phyloP scores from a whole-genome alignment of 2,888 invertebrate species.

The Plebejus melissa region DNA sequence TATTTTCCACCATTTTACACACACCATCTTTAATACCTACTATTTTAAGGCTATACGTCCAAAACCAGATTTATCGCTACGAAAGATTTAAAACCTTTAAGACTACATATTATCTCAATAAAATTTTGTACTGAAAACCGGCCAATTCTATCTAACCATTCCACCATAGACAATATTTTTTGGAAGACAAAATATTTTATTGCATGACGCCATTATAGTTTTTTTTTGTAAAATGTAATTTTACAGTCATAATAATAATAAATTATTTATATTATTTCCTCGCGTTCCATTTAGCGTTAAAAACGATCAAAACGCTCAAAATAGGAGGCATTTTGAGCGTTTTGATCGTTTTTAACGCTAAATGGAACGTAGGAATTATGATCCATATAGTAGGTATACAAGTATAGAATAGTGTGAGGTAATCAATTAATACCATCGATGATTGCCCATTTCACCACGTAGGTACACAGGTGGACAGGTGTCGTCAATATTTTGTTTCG shows the following conservation, averaged over 20 bases:
- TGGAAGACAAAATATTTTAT: constrained; percentile 30
- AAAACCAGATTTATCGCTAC: constrained; percentile 22
- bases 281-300: too few species aligned
- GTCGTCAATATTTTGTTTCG: constrained; percentile 71
- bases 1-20: not conserved
- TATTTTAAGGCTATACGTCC: constrained; percentile 17
- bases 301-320: too few species aligned
- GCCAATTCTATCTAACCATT: constrained; percentile 40
- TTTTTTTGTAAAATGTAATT: not conserved
- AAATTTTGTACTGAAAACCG: constrained; percentile 73
- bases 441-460: constrained; percentile 33
- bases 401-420: not conserved
- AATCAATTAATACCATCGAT: not conserved
- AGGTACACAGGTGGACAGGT: constrained; percentile 56
- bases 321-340: too few species aligned
- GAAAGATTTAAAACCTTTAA: constrained; percentile 36
- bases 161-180: constrained; percentile 33
- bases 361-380: too few species aligned
- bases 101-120: constrained; percentile 45
- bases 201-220: not conserved
- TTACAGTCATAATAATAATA: too few species aligned
- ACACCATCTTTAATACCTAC: not conserved
- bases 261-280: not conserved
- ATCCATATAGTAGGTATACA: too few species aligned
- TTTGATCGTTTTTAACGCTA: too few species aligned